Base-by-base conservation (phyloP, 2,888 invertebrate species). In the Steinernema scapterisci region DNA sequence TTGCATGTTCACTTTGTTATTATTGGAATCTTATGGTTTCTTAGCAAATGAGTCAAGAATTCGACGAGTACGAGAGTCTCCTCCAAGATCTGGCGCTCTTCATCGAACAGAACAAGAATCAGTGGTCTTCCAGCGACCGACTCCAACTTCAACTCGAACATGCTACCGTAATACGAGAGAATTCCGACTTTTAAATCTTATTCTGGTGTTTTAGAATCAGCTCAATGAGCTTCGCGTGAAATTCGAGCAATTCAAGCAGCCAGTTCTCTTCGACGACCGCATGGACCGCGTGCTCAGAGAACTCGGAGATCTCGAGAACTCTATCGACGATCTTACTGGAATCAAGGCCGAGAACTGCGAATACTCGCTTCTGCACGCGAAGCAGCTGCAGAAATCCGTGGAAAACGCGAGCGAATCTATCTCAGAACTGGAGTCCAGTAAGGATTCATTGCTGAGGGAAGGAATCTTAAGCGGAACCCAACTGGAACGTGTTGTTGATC, bases 261-360 rank as follows among this genome's bases (percentile, higher is more conserved):
- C 86, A 3, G 83, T 83, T 52, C 75, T 77, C 0, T 81, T 85
- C 63, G 80, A 80, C 51, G 84, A 82, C 54, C 51, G 76, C 21
- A 25, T 79, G 21, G 71, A 73, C 3, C 72, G 73, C 27, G 63
- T 48, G 21, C 71, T 73, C 23, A 48, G 75, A 45, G 56, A 71
- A 1, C 73, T 85, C 6, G 76, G 79, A 7, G 81, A 82, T 43
- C 75, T 83, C 9, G 85, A 86, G 75, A 80, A 79, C 54, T 77
- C 82, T 7, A 76, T 85, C 9, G 85, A 85, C 71, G 86, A 85
- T 46, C 77, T 83, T 45, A 81, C 83, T 0, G 79, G 80, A 45
- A 73, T 78, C 43, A 73, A 75, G 73, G 78, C 80, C 13, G 78
- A 80, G 23, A 80, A 80, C 70, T 78, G 77, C 52, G 80, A 79